phyloP scores from a whole-genome alignment of 2,888 invertebrate species.

The Nasonovia ribisnigri region DNA sequence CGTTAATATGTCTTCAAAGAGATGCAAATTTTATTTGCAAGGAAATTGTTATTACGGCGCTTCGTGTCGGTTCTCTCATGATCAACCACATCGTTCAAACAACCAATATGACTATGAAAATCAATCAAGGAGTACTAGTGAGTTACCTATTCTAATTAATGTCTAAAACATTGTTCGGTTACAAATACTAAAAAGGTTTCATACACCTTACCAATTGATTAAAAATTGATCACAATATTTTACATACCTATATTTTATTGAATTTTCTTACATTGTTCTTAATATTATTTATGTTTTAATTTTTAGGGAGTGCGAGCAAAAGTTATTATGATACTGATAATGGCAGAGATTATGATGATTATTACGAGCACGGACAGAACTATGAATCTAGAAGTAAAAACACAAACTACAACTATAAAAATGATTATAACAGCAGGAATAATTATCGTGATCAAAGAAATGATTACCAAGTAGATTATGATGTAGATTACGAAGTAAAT shows the following conservation, averaged over 20 bases:
- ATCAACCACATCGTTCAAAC: not conserved
- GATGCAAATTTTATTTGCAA: slow-evolving; percentile 32
- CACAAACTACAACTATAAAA: not conserved
- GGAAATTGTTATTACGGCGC: slow-evolving; percentile 33
- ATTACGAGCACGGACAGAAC: not conserved
- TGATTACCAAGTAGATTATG: not conserved
- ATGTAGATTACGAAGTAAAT: not conserved
- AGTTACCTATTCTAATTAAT: not conserved
- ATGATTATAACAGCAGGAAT: not conserved
- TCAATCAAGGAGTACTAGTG: not conserved
- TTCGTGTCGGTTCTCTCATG: slow-evolving; percentile 35
- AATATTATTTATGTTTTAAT: not conserved
- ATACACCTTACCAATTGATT: not conserved
- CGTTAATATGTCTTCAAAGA: not conserved
- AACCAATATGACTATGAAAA: slow-evolving; percentile 15
- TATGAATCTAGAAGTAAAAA: not conserved
- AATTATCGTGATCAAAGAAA: not conserved
- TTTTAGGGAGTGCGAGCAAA: not conserved
- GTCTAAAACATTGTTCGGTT: not conserved
- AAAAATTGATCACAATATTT: not conserved
- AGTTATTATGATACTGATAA: not conserved
- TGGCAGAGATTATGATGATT: not conserved
- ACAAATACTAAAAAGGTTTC: not conserved
- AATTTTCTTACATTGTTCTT: not conserved
- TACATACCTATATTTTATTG: not conserved